These are phyloP conservation scores for Cherax quadricarinatus DNA, from an alignment of 1,140 invertebrate species.

Conservation along the genomic window DNA sequence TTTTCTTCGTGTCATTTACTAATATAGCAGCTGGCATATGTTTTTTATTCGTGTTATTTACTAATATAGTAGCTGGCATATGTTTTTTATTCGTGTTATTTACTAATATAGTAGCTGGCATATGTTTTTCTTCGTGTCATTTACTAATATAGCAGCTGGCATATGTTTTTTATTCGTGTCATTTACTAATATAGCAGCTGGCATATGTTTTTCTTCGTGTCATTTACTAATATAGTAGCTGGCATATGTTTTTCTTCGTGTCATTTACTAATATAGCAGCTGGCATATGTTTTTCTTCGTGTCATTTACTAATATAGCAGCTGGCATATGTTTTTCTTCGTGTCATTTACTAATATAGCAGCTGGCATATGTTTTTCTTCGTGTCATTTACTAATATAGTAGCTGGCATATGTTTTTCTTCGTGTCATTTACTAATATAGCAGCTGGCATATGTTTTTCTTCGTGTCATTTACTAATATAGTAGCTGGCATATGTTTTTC, in stretches of 20 bases:
- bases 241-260: background rate
- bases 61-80: background rate
- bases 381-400: background rate
- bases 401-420: background rate
- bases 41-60: background rate
- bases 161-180: background rate
- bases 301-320: background rate
- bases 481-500: background rate
- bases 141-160: background rate
- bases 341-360: too few relatives aligned
- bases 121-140: background rate
- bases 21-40: too few relatives aligned
- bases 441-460: background rate
- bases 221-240: background rate
- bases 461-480: background rate
- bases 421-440: too few relatives aligned
- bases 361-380: background rate
- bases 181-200: too few relatives aligned
- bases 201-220: background rate
- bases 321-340: background rate
- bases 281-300: background rate
- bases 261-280: too few relatives aligned
- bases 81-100: background rate
- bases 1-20: too few relatives aligned
- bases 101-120: too few relatives aligned